phyloP scores from a whole-genome alignment of 1,140 invertebrate species.

The Pseudoatta argentina region DNA sequence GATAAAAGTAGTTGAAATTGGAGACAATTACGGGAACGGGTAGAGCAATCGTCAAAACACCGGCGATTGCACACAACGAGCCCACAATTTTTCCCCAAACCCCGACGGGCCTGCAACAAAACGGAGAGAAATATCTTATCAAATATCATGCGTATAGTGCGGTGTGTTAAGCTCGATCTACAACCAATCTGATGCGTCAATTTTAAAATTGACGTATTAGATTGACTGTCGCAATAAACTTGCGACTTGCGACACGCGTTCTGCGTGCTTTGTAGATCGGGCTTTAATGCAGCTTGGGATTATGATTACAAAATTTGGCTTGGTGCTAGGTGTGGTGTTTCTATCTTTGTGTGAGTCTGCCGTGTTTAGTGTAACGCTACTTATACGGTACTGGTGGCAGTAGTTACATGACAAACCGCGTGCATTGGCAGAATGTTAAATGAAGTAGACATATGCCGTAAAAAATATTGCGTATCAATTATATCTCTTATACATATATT shows the following conservation, averaged over 20 bases:
- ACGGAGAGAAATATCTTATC: slow-evolving; percentile 52
- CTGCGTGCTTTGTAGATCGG: too few relatives aligned
- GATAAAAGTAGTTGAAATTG: slow-evolving; percentile 99
- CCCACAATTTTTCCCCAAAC: slow-evolving; percentile 99
- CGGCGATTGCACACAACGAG: slow-evolving; percentile 99
- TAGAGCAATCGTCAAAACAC: slow-evolving; percentile 98
- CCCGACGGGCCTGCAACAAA: slow-evolving; percentile 95
- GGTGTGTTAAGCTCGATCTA: neutral
- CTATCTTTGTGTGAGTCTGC: slow-evolving; percentile 83
- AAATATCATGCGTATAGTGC: neutral
- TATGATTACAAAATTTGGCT: slow-evolving; percentile 64
- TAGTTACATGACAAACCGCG: slow-evolving; percentile 72
- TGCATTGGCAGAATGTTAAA: slow-evolving; percentile 54
- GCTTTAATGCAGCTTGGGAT: neutral
- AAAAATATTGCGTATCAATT: neutral
- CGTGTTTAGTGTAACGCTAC: slow-evolving; percentile 84
- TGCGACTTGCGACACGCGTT: too few relatives aligned
- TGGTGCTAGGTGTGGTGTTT: slow-evolving; percentile 86
- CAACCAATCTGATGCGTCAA: too few relatives aligned
- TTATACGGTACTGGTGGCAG: slow-evolving; percentile 83
- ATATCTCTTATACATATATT: neutral
- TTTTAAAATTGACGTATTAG: too few relatives aligned
- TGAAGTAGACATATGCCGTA: neutral
- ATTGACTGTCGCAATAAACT: too few relatives aligned
- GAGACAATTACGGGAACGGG: slow-evolving; percentile 99